These are phyloP conservation scores for Sylvilagus bachmani DNA, from an alignment of 2,113 vertebrate genomes.

Conservation along the genomic window DNA sequence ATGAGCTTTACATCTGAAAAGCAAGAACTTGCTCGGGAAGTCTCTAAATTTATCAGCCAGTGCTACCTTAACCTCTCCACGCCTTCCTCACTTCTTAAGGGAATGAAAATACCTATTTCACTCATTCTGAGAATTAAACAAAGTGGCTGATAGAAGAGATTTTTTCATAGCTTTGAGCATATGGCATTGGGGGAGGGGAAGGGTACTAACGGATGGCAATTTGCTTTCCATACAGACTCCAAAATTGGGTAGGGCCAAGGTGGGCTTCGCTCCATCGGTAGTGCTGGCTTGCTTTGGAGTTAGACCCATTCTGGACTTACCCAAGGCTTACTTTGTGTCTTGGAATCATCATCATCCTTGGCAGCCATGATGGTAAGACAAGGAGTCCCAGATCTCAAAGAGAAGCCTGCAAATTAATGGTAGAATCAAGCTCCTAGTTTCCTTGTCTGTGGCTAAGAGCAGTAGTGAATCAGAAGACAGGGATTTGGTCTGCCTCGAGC, in stretches of 20 bases:
- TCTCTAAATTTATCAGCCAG: neutral
- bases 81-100: neutral
- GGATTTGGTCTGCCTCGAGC: neutral
- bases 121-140: neutral
- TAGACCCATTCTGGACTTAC: neutral
- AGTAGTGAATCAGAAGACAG: neutral
- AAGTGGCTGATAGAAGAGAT: neutral
- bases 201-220: neutral
- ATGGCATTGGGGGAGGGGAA: neutral
- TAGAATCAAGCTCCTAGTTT: neutral
- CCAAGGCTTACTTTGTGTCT: neutral
- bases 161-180: neutral
- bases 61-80: neutral
- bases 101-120: neutral
- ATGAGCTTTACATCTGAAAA: neutral
- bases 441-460: neutral
- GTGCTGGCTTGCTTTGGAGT: neutral
- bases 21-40: neutral
- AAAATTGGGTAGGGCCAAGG: neutral
- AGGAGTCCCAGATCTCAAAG: neutral
- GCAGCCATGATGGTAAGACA: neutral
- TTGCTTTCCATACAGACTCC: neutral
- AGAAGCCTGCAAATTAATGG: neutral
- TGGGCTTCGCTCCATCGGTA: neutral
- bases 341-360: neutral